Conservation (phyloP, 2,113 vertebrate species). For the Xenopus tropicalis region UCB_Xtro_10.0 CM004450.2:103942501-103943000, state of each 20-base stretch:
- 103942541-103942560: slow-evolving; percentile 57
- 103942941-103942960: too few species aligned
- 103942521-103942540: slow-evolving; percentile 55
- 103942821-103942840: not conserved
- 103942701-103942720: slow-evolving; percentile 14
- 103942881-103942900: too few species aligned
- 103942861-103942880: not conserved
- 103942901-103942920: too few species aligned
- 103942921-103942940: too few species aligned
- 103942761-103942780: not conserved
- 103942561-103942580: slow-evolving; percentile 54
- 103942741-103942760: not conserved
- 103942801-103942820: too few species aligned
- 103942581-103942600: slow-evolving; percentile 62
- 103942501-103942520: slow-evolving; percentile 64
- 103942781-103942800: not conserved
- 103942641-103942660: slow-evolving; percentile 52
- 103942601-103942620: slow-evolving; percentile 52
- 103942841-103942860: not conserved
- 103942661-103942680: slow-evolving; percentile 37
- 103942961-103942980: too few species aligned
- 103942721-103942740: slow-evolving; percentile 29
- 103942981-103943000: too few species aligned
- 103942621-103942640: slow-evolving; percentile 49
- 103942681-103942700: slow-evolving; percentile 33